Conservation (phyloP, 2,888 invertebrate genomes). For the Tuberolachnus salignus region DNA sequence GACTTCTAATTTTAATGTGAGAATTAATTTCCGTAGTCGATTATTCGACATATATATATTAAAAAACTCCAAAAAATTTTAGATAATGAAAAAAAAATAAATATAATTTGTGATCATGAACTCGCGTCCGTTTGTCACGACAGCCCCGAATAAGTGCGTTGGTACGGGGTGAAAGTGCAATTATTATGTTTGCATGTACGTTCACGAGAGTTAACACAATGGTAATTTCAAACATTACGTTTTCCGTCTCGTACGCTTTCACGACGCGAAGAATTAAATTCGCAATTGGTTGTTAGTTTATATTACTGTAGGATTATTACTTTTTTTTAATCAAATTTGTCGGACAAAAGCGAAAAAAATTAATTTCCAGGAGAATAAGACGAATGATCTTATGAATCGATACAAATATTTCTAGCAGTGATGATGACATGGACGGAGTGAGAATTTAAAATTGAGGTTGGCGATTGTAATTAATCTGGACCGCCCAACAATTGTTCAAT, state of each 20-base stretch:
- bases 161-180: constrained; percentile 38
- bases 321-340: too few species aligned
- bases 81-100: constrained; percentile 13
- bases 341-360: too few species aligned
- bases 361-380: too few species aligned
- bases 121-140: constrained; percentile 23
- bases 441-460: too few species aligned
- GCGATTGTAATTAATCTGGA: too few species aligned
- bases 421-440: too few species aligned
- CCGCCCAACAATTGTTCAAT: too few species aligned
- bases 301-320: too few species aligned
- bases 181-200: constrained; percentile 7
- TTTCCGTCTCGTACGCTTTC: background rate
- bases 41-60: background rate
- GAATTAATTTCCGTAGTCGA: background rate
- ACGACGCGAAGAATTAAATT: constrained; percentile 11
- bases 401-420: too few species aligned
- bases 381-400: too few species aligned
- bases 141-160: constrained; percentile 17
- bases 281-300: background rate
- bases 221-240: constrained; percentile 6
- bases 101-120: constrained; percentile 35
- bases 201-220: background rate
- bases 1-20: background rate
- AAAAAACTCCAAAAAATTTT: too few species aligned